Evolutionary conservation across 1,140 invertebrate genomes (phyloP), one percentile per base, ranked within the genome.

Genomic region (Argopecten irradians): DNA sequence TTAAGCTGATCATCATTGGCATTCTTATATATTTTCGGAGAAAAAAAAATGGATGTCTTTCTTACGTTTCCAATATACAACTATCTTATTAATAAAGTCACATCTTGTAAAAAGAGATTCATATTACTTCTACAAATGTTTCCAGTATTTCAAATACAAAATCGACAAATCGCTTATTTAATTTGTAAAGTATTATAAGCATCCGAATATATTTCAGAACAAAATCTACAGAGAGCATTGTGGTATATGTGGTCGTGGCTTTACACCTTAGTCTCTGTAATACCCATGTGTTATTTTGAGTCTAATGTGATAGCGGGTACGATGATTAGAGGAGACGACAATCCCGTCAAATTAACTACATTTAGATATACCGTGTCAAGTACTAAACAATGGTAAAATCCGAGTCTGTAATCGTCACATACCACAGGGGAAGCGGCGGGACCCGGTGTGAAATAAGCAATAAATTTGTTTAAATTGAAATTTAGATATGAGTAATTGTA

Each of bases 381-480:
- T 71, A 71, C 22, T 71, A 71, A 71, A 71, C 55, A 71, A 71
- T 71, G 55, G 55, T 71, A 28, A 71, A 28, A 71, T n/a, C 55
- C 55, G 1, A n/a, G 22, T 16, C 55, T 71, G 55, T 71, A 71
- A 71, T 71, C 28, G 55, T 71, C n/a, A n/a, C 55, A 28, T 71
- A 28, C 55, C 55, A 11, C 55, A 71, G 22, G n/a, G n/a, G n/a
- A 71, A 16, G 28, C 55, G 55, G 5, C 5, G 11, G n/a, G 28
- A 16, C 36, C n/a, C 55, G 55, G 55, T 71, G 55, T 71, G 55
- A 71, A 71, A 71, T 71, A 71, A 71, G 55, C 55, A 5, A 71
- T 71, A 71, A 71, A 71, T 28, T 71, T 71, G 55, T 71, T 71
- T 71, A 71, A 71, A 71, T 71, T 71, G 55, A 71, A 71, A 71